Conservation (phyloP, 2,888 invertebrate genomes). For the Gastracanthus pulcherrimus region DNA sequence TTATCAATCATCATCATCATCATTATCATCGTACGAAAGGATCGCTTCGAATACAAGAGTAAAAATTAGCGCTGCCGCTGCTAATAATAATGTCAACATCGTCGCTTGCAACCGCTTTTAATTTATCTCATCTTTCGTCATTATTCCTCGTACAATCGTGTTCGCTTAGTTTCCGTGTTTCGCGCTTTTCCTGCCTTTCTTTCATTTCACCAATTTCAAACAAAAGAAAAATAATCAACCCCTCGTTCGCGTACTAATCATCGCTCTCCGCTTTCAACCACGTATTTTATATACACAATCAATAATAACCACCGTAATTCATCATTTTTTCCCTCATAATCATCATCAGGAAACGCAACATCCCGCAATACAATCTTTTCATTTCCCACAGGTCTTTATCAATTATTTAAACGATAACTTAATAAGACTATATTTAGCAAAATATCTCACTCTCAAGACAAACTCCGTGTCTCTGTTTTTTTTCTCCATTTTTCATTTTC, state of each 20-base stretch:
- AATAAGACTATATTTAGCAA: conserved; percentile 50
- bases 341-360: conserved; percentile 11
- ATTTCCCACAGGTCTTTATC: neutral
- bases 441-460: conserved; percentile 55
- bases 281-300: too few relatives aligned
- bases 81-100: conserved; percentile 30
- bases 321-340: neutral
- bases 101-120: conserved; percentile 44
- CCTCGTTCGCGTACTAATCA: too few relatives aligned
- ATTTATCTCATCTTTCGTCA: neutral
- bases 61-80: conserved; percentile 42
- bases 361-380: neutral
- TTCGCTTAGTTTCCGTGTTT: neutral
- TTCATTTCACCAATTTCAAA: too few relatives aligned
- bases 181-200: too few relatives aligned
- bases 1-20: neutral
- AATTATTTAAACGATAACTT: conserved; percentile 37
- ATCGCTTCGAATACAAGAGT: conserved; percentile 46
- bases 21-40: conserved; percentile 26
- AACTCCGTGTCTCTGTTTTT: conserved; percentile 43
- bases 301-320: neutral
- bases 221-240: too few relatives aligned
- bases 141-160: neutral
- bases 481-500: neutral
- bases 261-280: too few relatives aligned